These are phyloP conservation scores for Diarsia dahlii DNA, from an alignment of 2,888 invertebrate species.

Conservation along the genomic window DNA sequence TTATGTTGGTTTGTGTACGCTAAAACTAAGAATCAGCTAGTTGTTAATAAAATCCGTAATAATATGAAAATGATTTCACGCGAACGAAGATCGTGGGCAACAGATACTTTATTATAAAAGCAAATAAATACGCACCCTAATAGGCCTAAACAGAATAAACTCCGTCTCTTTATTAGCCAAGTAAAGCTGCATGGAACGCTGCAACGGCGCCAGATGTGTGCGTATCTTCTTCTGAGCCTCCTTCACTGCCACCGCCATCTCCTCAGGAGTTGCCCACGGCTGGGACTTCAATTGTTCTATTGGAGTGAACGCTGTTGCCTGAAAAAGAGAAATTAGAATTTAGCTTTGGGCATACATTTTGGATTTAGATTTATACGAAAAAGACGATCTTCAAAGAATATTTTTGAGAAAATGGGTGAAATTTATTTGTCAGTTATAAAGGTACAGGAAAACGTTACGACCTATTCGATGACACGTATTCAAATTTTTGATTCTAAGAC, in stretches of 20 bases:
- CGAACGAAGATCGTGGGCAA: no score
- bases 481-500: no score
- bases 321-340: slow-evolving; percentile 40
- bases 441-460: no score
- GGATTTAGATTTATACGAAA: not conserved
- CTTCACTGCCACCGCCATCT: slow-evolving; percentile 93
- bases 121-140: slow-evolving; percentile 91
- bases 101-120: not conserved
- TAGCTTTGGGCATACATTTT: slow-evolving; percentile 27
- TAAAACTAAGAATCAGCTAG: no score
- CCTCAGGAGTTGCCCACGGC: slow-evolving; percentile 92
- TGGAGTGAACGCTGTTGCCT: slow-evolving; percentile 81
- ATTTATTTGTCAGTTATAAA: no score
- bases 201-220: slow-evolving; percentile 94
- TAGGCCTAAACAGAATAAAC: slow-evolving; percentile 98
- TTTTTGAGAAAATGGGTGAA: no score
- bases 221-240: slow-evolving; percentile 95
- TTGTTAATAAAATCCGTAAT: no score
- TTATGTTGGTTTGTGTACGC: no score
- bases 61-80: no score
- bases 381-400: no score
- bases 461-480: no score
- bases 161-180: slow-evolving; percentile 99
- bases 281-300: slow-evolving; percentile 79
- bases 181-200: slow-evolving; percentile 98